Evolutionary conservation across 2,797 vertebrate genomes (phyloP).

Genomic region (Gymnodraco acuticeps): DNA sequence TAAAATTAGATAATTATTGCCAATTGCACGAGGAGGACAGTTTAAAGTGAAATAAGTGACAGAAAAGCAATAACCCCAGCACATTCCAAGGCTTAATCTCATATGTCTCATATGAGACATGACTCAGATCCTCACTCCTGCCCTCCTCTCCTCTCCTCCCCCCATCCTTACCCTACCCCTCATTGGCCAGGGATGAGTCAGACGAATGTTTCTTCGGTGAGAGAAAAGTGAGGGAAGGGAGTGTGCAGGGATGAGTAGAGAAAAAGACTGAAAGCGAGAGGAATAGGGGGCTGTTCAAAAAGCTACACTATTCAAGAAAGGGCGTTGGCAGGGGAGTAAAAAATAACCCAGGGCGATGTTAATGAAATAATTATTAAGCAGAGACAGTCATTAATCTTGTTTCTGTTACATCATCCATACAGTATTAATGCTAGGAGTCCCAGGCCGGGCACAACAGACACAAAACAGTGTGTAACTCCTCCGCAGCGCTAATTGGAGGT

Average conservation of each 20-base stretch:
- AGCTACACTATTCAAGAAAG: not conserved
- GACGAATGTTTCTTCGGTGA: slow-evolving; percentile 60
- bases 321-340: slow-evolving; percentile 24
- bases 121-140: slow-evolving; percentile 66
- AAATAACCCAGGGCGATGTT: slow-evolving; percentile 19
- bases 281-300: slow-evolving; percentile 29
- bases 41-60: slow-evolving; percentile 43
- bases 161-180: slow-evolving; percentile 49
- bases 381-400: slow-evolving; percentile 40
- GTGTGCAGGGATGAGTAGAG: slow-evolving; percentile 25
- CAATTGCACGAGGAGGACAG: slow-evolving; percentile 25
- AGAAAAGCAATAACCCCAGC: slow-evolving; percentile 55
- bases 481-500: slow-evolving; percentile 51
- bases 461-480: slow-evolving; percentile 36
- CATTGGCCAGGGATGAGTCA: slow-evolving; percentile 77
- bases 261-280: slow-evolving; percentile 17
- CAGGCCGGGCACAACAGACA: slow-evolving; percentile 20
- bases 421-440: slow-evolving; percentile 45
- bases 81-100: slow-evolving; percentile 65
- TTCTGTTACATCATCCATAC: slow-evolving; percentile 51
- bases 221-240: slow-evolving; percentile 38
- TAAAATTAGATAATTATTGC: slow-evolving; percentile 22
- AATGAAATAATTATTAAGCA: slow-evolving; percentile 47
- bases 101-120: slow-evolving; percentile 62
- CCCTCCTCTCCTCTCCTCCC: slow-evolving; percentile 38